Percentiles rank a stretch among this genome's conserved stretches.
Evolutionary conservation across 2,888 invertebrate species (phyloP).

Genomic region (Pristionchus mayeri): DNA sequence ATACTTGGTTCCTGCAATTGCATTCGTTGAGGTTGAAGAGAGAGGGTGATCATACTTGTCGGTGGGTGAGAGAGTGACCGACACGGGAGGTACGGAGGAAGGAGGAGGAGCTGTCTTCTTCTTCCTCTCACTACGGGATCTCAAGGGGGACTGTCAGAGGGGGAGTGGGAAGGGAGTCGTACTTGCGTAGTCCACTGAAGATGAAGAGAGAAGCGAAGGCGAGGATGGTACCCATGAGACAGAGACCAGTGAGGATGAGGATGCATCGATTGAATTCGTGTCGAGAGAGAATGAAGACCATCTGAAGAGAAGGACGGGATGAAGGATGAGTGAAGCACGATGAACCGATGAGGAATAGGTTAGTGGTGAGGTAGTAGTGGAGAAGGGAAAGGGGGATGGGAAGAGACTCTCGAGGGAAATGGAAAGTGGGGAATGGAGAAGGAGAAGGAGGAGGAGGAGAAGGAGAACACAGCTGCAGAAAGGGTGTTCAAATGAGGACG

Average conservation of each 20-base stretch:
- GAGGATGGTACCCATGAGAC: not conserved
- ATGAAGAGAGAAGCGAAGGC: constrained; percentile 18
- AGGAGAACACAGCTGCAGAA: constrained; percentile 30
- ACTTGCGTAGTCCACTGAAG: not conserved
- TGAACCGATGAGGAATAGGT: constrained; percentile 1
- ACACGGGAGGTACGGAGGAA: not conserved
- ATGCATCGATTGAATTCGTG: not conserved
- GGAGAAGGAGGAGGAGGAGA: not conserved
- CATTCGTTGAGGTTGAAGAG: no score
- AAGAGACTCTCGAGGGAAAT: constrained; percentile 9
- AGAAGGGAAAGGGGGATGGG: constrained; percentile 1
- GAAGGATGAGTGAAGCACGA: not conserved
- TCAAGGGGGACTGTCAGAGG: not conserved
- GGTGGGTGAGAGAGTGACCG: not conserved
- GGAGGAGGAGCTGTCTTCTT: not conserved
- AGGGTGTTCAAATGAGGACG: constrained; percentile 34
- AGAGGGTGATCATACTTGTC: not conserved
- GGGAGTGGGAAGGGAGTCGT: not conserved
- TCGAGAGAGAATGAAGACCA: not conserved
- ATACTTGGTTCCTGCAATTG: constrained; percentile 44
- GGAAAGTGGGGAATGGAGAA: no score
- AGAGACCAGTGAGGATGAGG: not conserved
- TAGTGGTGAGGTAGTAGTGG: constrained; percentile 7
- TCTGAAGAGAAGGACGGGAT: not conserved
- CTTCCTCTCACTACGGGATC: not conserved